Conservation (phyloP, 1,140 invertebrate genomes). For the Drosophila insularis region DNA sequence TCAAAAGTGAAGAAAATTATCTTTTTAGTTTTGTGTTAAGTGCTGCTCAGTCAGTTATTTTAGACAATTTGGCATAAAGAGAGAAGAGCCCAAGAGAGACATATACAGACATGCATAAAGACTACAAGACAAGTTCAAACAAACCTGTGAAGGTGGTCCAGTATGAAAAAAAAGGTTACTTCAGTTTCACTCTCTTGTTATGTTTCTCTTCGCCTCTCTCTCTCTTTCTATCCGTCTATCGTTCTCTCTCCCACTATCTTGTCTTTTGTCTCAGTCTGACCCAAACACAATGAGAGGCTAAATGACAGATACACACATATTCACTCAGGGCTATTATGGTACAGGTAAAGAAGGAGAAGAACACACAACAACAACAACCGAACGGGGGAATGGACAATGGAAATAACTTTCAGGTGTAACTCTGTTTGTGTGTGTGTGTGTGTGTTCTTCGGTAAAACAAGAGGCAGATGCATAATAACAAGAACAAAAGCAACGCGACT, state of each 20-base stretch:
- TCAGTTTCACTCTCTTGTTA: slow-evolving; percentile 47
- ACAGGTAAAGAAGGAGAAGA: slow-evolving; percentile 38
- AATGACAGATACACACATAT: slow-evolving; percentile 58
- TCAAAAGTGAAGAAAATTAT: slow-evolving; percentile 55
- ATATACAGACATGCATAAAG: not conserved
- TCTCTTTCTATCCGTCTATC: slow-evolving; percentile 7
- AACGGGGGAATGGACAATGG: slow-evolving; percentile 28
- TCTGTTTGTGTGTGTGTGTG: slow-evolving; percentile 21
- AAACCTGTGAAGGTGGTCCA: slow-evolving; percentile 55
- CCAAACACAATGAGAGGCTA: slow-evolving; percentile 56
- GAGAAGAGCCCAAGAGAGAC: slow-evolving; percentile 2
- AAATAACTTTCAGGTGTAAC: slow-evolving; percentile 32
- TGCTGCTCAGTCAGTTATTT: slow-evolving; percentile 19
- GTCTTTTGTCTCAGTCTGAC: slow-evolving; percentile 19
- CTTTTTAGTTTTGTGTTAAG: slow-evolving; percentile 65
- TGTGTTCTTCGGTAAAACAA: slow-evolving; percentile 12
- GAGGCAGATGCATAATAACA: slow-evolving; percentile 7
- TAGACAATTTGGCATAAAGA: slow-evolving; percentile 29
- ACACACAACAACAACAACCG: slow-evolving; percentile 10
- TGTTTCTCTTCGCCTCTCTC: not conserved
- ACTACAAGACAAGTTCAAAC: slow-evolving; percentile 10
- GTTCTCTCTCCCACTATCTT: not conserved
- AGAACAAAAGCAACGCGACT: not conserved
- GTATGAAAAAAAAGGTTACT: slow-evolving; percentile 30
- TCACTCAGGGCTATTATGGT: slow-evolving; percentile 56